Conservation (phyloP, 2,888 invertebrate species). For the Deilephila porcellus region DNA sequence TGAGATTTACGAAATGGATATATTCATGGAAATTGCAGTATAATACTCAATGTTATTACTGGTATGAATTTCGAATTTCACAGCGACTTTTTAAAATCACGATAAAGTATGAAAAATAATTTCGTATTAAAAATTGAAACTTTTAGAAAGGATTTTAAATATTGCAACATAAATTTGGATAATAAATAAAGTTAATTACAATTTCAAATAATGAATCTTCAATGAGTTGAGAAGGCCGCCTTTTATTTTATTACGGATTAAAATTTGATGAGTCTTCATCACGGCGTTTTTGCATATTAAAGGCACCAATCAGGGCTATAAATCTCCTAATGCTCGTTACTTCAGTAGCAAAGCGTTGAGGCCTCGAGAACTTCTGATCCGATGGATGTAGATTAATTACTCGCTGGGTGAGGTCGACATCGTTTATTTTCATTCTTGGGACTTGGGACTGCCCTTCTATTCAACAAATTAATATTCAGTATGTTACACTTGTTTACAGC, state of each 20-base stretch:
- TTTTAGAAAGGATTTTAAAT: neutral
- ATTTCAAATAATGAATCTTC: slow-evolving; percentile 32
- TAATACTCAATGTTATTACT: neutral
- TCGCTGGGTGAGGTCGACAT: slow-evolving; percentile 47
- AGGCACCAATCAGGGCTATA: slow-evolving; percentile 62
- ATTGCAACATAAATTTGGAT: neutral
- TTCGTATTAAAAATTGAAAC: neutral
- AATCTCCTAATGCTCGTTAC: slow-evolving; percentile 54
- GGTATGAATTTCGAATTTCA: neutral
- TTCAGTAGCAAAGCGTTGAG: slow-evolving; percentile 55
- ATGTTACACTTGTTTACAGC: neutral
- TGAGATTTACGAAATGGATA: neutral
- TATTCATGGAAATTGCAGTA: slow-evolving; percentile 6
- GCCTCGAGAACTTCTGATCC: slow-evolving; percentile 36
- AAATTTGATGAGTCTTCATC: slow-evolving; percentile 28
- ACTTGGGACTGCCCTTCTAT: slow-evolving; percentile 39
- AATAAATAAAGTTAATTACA: slow-evolving; percentile 21
- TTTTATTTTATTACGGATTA: slow-evolving; percentile 31
- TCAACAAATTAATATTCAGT: slow-evolving; percentile 16
- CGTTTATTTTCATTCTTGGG: slow-evolving; percentile 39
- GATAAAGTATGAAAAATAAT: neutral
- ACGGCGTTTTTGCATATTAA: slow-evolving; percentile 63
- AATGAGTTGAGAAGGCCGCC: slow-evolving; percentile 36
- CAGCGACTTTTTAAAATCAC: neutral
- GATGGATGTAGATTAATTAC: slow-evolving; percentile 66